Conservation (phyloP, 2,888 invertebrate genomes). For the Rapana venosa region DNA sequence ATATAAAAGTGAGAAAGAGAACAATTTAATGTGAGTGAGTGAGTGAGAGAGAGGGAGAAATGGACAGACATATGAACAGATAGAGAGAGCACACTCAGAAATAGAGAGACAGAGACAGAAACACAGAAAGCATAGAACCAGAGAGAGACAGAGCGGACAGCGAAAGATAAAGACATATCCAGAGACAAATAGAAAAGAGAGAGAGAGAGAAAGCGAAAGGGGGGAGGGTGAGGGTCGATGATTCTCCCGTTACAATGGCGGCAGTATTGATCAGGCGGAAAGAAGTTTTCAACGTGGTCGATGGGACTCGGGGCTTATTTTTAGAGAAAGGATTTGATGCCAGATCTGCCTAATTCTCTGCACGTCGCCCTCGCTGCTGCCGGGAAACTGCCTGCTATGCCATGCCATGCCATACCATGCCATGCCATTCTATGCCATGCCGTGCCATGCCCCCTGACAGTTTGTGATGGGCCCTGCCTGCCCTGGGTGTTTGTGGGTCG, state of each 20-base stretch:
- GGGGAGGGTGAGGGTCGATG: not conserved
- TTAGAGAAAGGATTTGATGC: slow-evolving; percentile 23
- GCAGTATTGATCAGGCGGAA: not conserved
- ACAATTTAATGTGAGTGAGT: rapidly evolving
- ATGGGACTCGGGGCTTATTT: slow-evolving; percentile 14
- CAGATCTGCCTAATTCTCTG: not conserved
- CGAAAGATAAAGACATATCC: not conserved
- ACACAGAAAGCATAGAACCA: no score
- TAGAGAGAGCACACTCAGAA: no score
- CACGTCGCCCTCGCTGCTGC: not conserved
- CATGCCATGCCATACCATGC: no score
- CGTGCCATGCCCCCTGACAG: no score
- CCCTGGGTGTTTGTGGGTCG: no score
- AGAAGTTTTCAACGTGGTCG: not conserved
- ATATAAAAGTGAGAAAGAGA: not conserved
- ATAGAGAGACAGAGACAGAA: no score
- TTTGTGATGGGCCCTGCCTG: no score
- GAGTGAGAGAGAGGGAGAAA: no score
- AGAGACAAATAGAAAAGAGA: not conserved
- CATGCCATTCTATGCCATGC: no score
- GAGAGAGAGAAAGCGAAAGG: not conserved
- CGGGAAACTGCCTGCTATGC: no score
- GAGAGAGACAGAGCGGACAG: not conserved
- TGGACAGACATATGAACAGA: no score
- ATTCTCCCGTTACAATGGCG: slow-evolving; percentile 9